phyloP scores from a whole-genome alignment of 2,888 invertebrate genomes.

The Heliconius aoede region DNA sequence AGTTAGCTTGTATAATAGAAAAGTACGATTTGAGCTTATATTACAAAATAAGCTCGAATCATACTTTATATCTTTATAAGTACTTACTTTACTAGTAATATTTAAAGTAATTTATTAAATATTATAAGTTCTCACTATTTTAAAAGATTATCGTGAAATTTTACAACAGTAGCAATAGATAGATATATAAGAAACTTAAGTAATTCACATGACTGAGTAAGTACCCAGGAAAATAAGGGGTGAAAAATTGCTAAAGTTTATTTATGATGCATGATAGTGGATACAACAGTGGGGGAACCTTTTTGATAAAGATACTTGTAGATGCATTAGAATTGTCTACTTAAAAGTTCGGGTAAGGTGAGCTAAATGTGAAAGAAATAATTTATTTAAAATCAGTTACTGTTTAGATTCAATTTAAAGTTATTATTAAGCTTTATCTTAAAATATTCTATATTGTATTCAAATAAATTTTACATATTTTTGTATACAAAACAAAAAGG shows the following conservation, averaged over 20 bases:
- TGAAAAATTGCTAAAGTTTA: conserved; percentile 23
- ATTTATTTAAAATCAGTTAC: neutral
- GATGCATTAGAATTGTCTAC: conserved; percentile 19
- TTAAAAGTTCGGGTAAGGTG: no score
- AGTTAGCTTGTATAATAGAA: no score
- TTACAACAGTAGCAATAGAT: neutral
- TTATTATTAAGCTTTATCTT: no score
- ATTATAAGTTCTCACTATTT: neutral
- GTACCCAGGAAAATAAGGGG: conserved; percentile 13
- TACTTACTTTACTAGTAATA: neutral
- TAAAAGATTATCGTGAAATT: neutral
- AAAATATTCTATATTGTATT: no score
- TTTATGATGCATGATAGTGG: conserved; percentile 32
- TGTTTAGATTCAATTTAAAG: neutral
- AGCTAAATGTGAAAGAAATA: neutral
- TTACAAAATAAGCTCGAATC: neutral
- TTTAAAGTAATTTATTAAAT: neutral
- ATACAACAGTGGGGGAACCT: conserved; percentile 21
- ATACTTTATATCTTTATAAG: neutral
- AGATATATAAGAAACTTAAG: neutral
- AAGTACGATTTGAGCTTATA: no score
- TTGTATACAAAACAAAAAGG: no score
- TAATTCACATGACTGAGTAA: conserved; percentile 7
- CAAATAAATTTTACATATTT: no score
- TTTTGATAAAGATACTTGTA: conserved; percentile 5